These are phyloP conservation scores for Sardinella longiceps DNA, from an alignment of 2,797 vertebrate species.

Conservation along the genomic window DNA sequence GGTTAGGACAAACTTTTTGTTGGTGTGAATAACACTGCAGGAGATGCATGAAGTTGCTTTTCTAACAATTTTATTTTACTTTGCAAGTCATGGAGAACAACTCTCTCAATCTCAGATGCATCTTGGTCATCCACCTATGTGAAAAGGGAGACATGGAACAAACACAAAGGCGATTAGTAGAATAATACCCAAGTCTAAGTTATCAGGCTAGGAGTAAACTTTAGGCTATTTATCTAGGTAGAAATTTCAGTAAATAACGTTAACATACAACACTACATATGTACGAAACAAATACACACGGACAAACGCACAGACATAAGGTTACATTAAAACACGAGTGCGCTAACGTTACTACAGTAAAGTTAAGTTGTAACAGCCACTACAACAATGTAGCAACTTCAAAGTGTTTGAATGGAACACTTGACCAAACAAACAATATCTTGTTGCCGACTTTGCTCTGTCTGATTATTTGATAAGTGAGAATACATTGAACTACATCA, in stretches of 20 bases:
- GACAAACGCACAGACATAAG: too few species aligned
- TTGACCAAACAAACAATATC: slow-evolving; percentile 70
- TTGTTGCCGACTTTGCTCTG: slow-evolving; percentile 61
- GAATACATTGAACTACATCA: slow-evolving; percentile 51
- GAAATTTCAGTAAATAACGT: too few species aligned
- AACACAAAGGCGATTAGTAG: too few species aligned
- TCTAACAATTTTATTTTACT: not conserved
- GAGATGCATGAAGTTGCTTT: not conserved
- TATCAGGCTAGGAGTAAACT: not conserved
- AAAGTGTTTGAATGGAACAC: slow-evolving; percentile 65
- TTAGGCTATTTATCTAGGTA: too few species aligned
- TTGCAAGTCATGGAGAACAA: not conserved
- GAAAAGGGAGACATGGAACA: not conserved
- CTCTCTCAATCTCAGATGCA: not conserved
- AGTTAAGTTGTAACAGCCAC: too few species aligned
- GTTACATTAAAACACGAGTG: too few species aligned
- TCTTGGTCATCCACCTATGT: not conserved
- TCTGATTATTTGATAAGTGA: slow-evolving; percentile 72
- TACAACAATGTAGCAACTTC: slow-evolving; percentile 60
- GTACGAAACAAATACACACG: too few species aligned
- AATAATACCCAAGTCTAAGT: too few species aligned
- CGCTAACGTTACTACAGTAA: too few species aligned
- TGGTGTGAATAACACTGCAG: not conserved
- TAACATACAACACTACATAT: too few species aligned
- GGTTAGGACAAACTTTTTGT: too few species aligned